Evolutionary conservation across 2,113 vertebrate genomes (phyloP).

Genomic region (Tautogolabrus adspersus): DNA sequence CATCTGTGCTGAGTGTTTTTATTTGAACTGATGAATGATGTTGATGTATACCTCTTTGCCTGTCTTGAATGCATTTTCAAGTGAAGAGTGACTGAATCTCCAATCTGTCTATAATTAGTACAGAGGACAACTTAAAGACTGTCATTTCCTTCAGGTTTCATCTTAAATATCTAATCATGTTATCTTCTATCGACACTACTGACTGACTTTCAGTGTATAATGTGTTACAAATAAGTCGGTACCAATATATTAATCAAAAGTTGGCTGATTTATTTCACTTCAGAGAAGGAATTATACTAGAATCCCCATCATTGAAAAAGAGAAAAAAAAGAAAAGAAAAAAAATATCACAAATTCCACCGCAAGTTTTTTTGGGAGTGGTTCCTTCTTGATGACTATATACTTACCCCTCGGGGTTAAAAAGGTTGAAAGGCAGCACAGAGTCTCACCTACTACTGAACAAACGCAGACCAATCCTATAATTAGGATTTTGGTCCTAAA

Average conservation of each 20-base stretch:
- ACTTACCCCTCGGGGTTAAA: slow-evolving; percentile 66
- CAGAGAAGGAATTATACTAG: slow-evolving; percentile 29
- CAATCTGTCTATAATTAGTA: slow-evolving; percentile 26
- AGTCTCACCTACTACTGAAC: slow-evolving; percentile 60
- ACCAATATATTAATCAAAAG: slow-evolving; percentile 52
- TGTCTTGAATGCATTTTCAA: background rate
- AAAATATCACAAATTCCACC: slow-evolving; percentile 32
- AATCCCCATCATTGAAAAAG: slow-evolving; percentile 24
- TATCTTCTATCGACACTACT: slow-evolving; percentile 43
- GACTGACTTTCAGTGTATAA: slow-evolving; percentile 38
- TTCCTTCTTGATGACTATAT: slow-evolving; percentile 50
- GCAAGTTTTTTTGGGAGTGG: slow-evolving; percentile 42
- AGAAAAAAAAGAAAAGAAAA: no score
- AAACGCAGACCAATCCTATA: slow-evolving; percentile 53
- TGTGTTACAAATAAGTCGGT: slow-evolving; percentile 62
- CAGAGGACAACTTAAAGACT: slow-evolving; percentile 30
- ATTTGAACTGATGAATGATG: slow-evolving; percentile 10
- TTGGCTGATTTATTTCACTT: slow-evolving; percentile 57
- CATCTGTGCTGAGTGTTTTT: background rate
- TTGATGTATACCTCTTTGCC: background rate
- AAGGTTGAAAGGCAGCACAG: slow-evolving; percentile 74
- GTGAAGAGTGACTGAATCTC: slow-evolving; percentile 1
- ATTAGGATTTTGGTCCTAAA: slow-evolving; percentile 6
- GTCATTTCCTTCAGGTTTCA: slow-evolving; percentile 40
- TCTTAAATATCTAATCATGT: slow-evolving; percentile 44